Evolutionary conservation across 2,888 invertebrate species (phyloP).

Genomic region (Leptinotarsa rubiginosa): DNA sequence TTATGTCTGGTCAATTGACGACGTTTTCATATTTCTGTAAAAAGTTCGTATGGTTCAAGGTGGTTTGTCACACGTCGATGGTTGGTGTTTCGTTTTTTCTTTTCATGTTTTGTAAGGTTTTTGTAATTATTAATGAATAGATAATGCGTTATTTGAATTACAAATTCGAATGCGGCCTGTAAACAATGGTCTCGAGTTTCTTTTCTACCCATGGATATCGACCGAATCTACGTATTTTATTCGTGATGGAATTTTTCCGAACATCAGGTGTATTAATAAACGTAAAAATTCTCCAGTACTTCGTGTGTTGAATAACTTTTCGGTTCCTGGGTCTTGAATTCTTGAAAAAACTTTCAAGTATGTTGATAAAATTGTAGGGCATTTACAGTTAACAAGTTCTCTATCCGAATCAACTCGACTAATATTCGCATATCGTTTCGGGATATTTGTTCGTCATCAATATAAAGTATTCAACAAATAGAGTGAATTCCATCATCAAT

Average conservation of each 20-base stretch:
- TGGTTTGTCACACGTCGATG: constrained; percentile 42
- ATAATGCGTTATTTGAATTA: constrained; percentile 41
- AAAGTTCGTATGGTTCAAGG: constrained; percentile 37
- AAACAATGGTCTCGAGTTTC: constrained; percentile 23
- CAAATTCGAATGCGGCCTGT: constrained; percentile 30
- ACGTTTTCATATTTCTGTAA: constrained; percentile 33
- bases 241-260: constrained; percentile 15
- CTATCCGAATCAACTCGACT: too few species aligned
- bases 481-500: too few species aligned
- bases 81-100: constrained; percentile 36
- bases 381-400: too few species aligned
- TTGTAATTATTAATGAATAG: constrained; percentile 40
- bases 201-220: constrained; percentile 12
- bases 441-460: too few species aligned
- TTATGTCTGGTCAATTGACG: constrained; percentile 37
- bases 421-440: too few species aligned
- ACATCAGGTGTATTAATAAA: constrained; percentile 16
- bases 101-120: constrained; percentile 37
- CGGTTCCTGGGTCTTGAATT: not conserved
- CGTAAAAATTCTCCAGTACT: not conserved
- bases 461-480: too few species aligned
- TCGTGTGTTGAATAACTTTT: not conserved
- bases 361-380: too few species aligned
- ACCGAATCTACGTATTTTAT: constrained; percentile 12
- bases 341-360: too few species aligned